Evolutionary conservation across 2,888 invertebrate genomes (phyloP).

Genomic region (Agrochola litura): DNA sequence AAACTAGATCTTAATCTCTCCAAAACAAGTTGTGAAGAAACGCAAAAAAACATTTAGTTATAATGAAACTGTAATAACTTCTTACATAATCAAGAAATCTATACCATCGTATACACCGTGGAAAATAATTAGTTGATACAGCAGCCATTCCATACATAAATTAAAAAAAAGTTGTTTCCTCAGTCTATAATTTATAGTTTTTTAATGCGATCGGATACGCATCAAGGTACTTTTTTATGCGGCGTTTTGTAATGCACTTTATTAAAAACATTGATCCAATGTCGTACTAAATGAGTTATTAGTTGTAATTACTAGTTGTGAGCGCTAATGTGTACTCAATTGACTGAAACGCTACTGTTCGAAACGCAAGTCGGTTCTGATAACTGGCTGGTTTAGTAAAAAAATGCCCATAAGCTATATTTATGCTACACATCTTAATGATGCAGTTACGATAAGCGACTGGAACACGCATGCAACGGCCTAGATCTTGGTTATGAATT

Average conservation of each 20-base stretch:
- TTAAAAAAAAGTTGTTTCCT: slow-evolving; percentile 25
- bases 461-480: slow-evolving; percentile 53
- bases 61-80: not conserved
- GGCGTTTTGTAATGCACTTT: slow-evolving; percentile 34
- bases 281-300: slow-evolving; percentile 65
- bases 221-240: slow-evolving; percentile 33
- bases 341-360: slow-evolving; percentile 57
- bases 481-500: slow-evolving; percentile 48
- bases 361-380: slow-evolving; percentile 51
- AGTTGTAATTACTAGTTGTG: slow-evolving; percentile 63
- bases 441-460: slow-evolving; percentile 46
- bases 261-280: slow-evolving; percentile 49
- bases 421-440: slow-evolving; percentile 51
- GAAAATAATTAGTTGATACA: slow-evolving; percentile 7
- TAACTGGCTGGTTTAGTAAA: slow-evolving; percentile 21
- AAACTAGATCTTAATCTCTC: slow-evolving; percentile 4
- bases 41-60: not conserved
- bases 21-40: slow-evolving; percentile 7
- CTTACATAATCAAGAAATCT: slow-evolving; percentile 17
- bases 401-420: slow-evolving; percentile 28
- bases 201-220: slow-evolving; percentile 55
- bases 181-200: slow-evolving; percentile 34
- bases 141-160: slow-evolving; percentile 40
- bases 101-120: not conserved
- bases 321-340: slow-evolving; percentile 59